A percentile compares a stretch with the other conserved stretches of the same genome.
Evolutionary conservation across 2,888 invertebrate genomes (phyloP).

Genomic region (Tetheella fluctuosa): DNA sequence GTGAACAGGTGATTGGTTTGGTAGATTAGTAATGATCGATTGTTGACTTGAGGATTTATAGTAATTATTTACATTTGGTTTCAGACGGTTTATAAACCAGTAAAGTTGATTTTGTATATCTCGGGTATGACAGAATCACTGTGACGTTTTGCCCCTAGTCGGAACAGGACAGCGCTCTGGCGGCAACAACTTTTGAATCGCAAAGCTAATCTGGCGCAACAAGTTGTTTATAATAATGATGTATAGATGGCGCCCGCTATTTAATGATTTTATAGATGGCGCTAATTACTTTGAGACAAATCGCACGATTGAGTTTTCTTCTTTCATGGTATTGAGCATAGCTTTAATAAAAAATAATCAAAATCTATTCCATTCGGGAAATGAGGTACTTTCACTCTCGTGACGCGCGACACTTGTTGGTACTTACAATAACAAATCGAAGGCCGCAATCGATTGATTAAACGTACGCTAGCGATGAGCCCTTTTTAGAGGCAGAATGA

Average conservation of each 20-base stretch:
- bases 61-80: too few relatives aligned
- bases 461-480: not conserved
- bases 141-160: too few relatives aligned
- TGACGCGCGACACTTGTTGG: not conserved
- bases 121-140: too few relatives aligned
- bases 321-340: not conserved
- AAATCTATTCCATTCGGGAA: not conserved
- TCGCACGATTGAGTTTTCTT: too few relatives aligned
- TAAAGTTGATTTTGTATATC: too few relatives aligned
- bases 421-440: not conserved
- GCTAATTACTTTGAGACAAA: slow-evolving; percentile 13
- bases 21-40: too few relatives aligned
- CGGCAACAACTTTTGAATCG: not conserved
- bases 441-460: not conserved
- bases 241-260: slow-evolving; percentile 4
- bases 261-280: slow-evolving; percentile 32
- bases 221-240: not conserved
- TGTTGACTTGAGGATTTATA: too few relatives aligned
- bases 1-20: too few relatives aligned
- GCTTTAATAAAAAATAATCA: not conserved
- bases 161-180: too few relatives aligned
- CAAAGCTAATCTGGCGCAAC: not conserved
- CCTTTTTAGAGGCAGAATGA: not conserved
- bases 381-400: not conserved
- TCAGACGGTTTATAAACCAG: too few relatives aligned